Evolutionary conservation across 2,113 vertebrate genomes (phyloP).

Genomic region (Neodontobutis hainanensis): DNA sequence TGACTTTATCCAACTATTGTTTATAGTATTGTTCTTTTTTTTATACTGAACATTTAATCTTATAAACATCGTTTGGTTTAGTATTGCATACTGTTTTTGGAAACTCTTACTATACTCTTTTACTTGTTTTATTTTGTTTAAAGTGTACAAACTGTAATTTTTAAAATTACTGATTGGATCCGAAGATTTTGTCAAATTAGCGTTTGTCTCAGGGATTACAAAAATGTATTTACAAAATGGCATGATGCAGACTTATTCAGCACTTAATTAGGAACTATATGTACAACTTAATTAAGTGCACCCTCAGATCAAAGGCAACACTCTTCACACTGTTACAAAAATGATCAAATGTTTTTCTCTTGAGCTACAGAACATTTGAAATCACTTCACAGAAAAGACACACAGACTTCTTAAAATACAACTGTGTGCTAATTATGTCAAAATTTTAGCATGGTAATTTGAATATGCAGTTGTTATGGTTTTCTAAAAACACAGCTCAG

Average conservation of each 20-base stretch:
- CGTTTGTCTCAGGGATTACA: neutral
- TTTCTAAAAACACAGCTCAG: neutral
- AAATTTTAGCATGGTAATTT: neutral
- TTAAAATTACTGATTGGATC: no score
- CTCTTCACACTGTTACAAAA: conserved; percentile 1
- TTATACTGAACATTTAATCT: no score
- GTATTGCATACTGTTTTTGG: neutral
- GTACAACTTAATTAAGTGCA: conserved; percentile 42
- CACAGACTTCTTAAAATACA: neutral
- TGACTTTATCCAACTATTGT: neutral
- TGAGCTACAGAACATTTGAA: neutral
- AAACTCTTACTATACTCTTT: no score
- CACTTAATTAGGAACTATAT: conserved; percentile 16
- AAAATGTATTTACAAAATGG: neutral
- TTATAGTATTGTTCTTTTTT: neutral
- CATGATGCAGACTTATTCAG: conserved; percentile 1
- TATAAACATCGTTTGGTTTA: neutral
- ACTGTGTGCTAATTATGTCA: conserved; percentile 11
- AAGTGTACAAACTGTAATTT: no score
- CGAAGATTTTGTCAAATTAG: neutral
- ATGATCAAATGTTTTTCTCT: neutral
- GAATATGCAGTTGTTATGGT: neutral
- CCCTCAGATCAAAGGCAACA: neutral
- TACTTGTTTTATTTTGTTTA: no score
- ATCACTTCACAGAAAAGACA: conserved; percentile 1